These are phyloP conservation scores for Chunga burmeisteri DNA, from an alignment of 2,113 vertebrate species.

Conservation along the genomic window DNA sequence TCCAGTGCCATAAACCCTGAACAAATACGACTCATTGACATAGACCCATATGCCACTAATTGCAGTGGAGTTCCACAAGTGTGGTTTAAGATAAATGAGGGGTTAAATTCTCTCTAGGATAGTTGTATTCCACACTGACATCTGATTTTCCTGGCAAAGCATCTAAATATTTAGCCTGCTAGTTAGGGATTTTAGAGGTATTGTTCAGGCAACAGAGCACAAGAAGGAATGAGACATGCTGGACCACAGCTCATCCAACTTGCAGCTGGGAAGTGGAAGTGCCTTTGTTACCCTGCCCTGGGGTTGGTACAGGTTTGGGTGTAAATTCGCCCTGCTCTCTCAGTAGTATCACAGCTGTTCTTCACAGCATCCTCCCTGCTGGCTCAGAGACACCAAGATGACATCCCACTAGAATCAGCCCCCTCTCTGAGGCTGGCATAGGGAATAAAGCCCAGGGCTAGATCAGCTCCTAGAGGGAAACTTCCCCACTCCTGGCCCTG, in stretches of 20 bases:
- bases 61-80: not conserved
- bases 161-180: not conserved
- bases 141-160: not conserved
- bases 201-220: not conserved
- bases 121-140: not conserved
- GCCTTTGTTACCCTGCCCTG: not conserved
- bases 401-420: not conserved
- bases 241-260: not conserved
- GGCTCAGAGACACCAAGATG: not conserved
- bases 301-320: not conserved
- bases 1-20: not conserved
- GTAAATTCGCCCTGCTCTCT: not conserved
- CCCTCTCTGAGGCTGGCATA: not conserved
- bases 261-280: not conserved
- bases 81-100: not conserved
- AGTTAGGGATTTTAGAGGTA: not conserved
- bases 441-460: not conserved
- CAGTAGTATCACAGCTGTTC: not conserved
- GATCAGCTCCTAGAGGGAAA: not conserved
- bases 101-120: not conserved
- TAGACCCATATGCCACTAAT: not conserved
- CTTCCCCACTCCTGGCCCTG: not conserved
- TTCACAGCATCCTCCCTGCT: not conserved
- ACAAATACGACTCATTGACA: not conserved
- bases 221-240: not conserved